Percentiles rank a stretch among this genome's conserved stretches.
phyloP scores from a whole-genome alignment of 2,113 vertebrate genomes.

The mouse (Mus musculus) region DNA sequence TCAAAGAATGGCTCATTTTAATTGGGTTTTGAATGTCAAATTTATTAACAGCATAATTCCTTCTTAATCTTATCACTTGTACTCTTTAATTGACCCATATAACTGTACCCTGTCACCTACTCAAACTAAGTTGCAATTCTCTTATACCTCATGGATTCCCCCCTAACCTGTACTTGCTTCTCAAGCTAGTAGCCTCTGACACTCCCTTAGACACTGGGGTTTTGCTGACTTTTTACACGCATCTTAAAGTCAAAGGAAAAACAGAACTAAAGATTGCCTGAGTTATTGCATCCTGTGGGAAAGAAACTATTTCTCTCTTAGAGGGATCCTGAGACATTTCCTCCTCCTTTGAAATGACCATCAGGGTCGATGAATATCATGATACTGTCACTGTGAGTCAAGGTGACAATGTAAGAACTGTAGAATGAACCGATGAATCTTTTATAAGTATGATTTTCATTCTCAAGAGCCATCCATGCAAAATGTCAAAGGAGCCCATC shows the following conservation, averaged over 20 bases:
- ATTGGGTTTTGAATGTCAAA: slow-evolving; percentile 13
- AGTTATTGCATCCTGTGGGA: not conserved
- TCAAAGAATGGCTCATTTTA: slow-evolving; percentile 31
- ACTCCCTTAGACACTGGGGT: not conserved
- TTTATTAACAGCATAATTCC: slow-evolving; percentile 42
- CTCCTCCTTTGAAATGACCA: slow-evolving; percentile 28
- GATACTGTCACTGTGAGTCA: slow-evolving; percentile 63
- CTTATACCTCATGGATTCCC: not conserved
- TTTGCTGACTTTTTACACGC: not conserved
- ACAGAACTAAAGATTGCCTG: slow-evolving; percentile 15
- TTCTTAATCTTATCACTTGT: not conserved
- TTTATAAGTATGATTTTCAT: slow-evolving; percentile 73
- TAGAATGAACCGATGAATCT: slow-evolving; percentile 70
- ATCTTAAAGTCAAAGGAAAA: slow-evolving; percentile 30
- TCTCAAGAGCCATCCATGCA: slow-evolving; percentile 60
- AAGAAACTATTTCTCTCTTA: not conserved
- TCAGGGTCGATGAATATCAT: slow-evolving; percentile 29
- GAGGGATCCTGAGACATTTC: slow-evolving; percentile 36
- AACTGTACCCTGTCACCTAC: not conserved
- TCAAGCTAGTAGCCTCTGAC: not conserved
- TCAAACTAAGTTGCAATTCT: not conserved
- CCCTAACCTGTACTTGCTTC: not conserved
- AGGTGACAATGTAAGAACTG: slow-evolving; percentile 61
- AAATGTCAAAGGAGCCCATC: slow-evolving; percentile 69
- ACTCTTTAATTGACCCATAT: not conserved